phyloP scores from a whole-genome alignment of 2,888 invertebrate genomes.

The Eremobia ochroleuca region DNA sequence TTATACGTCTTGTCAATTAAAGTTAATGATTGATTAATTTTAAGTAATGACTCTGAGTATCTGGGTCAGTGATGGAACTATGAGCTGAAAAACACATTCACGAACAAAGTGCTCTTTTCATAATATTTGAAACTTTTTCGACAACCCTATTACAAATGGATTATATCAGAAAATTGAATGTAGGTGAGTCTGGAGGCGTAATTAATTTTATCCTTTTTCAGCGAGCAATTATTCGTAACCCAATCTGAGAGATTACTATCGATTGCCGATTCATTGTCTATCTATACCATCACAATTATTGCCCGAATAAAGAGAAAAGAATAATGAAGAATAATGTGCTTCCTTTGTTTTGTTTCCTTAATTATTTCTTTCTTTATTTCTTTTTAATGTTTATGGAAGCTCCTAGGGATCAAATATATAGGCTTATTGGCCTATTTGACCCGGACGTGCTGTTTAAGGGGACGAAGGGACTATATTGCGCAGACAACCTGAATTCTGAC shows the following conservation, averaged over 20 bases:
- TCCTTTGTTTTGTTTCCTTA: conserved; percentile 16
- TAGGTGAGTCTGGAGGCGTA: conserved; percentile 34
- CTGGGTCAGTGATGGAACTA: conserved; percentile 7
- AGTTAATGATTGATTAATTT: too few species aligned
- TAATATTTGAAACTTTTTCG: neutral
- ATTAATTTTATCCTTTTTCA: conserved; percentile 58
- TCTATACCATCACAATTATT: conserved; percentile 29
- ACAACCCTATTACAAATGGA: conserved; percentile 54
- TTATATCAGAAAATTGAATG: conserved; percentile 58
- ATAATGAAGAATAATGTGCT: conserved; percentile 13
- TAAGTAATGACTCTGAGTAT: too few species aligned
- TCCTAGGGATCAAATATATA: conserved; percentile 2
- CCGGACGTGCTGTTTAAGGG: neutral
- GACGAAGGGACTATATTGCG: neutral
- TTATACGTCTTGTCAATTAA: too few species aligned
- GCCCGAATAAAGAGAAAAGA: conserved; percentile 9
- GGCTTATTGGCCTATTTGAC: neutral
- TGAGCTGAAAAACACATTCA: neutral
- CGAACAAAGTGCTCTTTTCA: neutral
- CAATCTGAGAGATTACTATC: conserved; percentile 44
- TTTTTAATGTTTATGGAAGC: conserved; percentile 15
- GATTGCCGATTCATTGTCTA: conserved; percentile 24
- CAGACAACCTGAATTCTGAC: neutral
- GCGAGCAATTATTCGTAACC: conserved; percentile 52
- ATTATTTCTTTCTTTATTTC: conserved; percentile 32